Conservation (phyloP, 2,888 invertebrate genomes). For the Drosophila niveifrons region DNA sequence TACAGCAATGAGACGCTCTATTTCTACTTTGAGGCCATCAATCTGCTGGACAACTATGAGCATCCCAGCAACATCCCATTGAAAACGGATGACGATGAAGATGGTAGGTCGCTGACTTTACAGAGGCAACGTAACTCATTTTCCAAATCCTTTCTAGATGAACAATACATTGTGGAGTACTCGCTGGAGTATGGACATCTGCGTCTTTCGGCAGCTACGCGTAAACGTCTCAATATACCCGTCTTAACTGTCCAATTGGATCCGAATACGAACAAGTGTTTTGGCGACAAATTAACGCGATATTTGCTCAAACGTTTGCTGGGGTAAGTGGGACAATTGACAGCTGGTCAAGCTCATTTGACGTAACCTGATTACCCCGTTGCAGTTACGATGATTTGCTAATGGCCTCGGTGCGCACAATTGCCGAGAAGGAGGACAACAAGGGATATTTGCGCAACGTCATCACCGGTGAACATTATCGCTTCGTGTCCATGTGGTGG, state of each 20-base stretch:
- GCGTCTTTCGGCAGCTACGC: slow-evolving; percentile 93
- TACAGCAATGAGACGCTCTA: slow-evolving; percentile 77
- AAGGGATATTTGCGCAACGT: slow-evolving; percentile 98
- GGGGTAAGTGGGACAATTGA: slow-evolving; percentile 88
- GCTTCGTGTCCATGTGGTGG: slow-evolving; percentile 99
- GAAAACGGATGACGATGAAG: slow-evolving; percentile 60
- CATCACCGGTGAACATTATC: slow-evolving; percentile 98
- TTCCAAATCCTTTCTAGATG: slow-evolving; percentile 87
- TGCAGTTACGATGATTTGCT: slow-evolving; percentile 95
- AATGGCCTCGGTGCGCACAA: slow-evolving; percentile 97
- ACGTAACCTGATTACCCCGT: neutral
- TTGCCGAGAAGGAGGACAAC: slow-evolving; percentile 98
- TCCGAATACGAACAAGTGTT: slow-evolving; percentile 95
- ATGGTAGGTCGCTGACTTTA: slow-evolving; percentile 41
- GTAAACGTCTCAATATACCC: slow-evolving; percentile 95
- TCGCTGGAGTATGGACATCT: slow-evolving; percentile 98
- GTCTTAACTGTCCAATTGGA: slow-evolving; percentile 95
- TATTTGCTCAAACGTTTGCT: slow-evolving; percentile 96
- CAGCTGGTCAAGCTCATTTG: neutral
- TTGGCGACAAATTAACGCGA: slow-evolving; percentile 96
- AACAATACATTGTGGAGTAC: slow-evolving; percentile 98
- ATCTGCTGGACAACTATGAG: slow-evolving; percentile 64
- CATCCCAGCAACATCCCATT: slow-evolving; percentile 66
- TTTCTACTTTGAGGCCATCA: slow-evolving; percentile 76
- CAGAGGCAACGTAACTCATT: neutral